A percentile compares a stretch with the other conserved stretches of the same genome.
Evolutionary conservation across 2,113 vertebrate species (phyloP).

Genomic region (Tragulus kanchil): DNA sequence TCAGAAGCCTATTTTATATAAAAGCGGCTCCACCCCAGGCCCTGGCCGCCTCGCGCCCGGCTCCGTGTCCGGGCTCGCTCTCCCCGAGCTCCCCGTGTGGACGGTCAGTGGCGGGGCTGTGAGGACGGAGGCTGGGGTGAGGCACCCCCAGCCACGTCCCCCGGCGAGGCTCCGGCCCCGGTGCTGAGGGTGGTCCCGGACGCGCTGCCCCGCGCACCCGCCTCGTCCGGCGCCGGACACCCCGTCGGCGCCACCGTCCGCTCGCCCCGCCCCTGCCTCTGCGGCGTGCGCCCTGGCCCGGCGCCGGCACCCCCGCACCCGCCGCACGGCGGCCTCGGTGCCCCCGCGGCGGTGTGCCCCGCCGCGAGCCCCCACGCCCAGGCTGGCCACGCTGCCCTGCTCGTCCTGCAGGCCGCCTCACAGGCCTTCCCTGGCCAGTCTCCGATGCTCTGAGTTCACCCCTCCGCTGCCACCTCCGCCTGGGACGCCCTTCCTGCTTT

Average conservation of each 20-base stretch:
- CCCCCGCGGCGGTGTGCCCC: too few species aligned
- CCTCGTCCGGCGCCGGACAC: neutral
- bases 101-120: neutral
- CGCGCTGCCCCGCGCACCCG: neutral
- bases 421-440: neutral
- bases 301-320: too few species aligned
- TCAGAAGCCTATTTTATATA: neutral
- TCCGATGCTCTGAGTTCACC: neutral
- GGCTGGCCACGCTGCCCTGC: neutral
- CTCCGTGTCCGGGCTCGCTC: neutral
- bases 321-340: too few species aligned
- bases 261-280: neutral
- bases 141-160: neutral
- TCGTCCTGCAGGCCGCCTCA: neutral
- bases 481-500: neutral
- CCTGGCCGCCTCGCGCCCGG: neutral
- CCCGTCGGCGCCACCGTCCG: neutral
- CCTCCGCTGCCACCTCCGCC: neutral
- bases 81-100: too few species aligned
- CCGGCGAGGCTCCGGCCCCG: neutral
- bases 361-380: too few species aligned
- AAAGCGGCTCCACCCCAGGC: neutral
- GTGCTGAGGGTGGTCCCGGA: too few species aligned
- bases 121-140: neutral
- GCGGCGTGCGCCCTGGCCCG: too few species aligned